phyloP scores from a whole-genome alignment of 2,888 invertebrate species.

The Erebia epiphron region DNA sequence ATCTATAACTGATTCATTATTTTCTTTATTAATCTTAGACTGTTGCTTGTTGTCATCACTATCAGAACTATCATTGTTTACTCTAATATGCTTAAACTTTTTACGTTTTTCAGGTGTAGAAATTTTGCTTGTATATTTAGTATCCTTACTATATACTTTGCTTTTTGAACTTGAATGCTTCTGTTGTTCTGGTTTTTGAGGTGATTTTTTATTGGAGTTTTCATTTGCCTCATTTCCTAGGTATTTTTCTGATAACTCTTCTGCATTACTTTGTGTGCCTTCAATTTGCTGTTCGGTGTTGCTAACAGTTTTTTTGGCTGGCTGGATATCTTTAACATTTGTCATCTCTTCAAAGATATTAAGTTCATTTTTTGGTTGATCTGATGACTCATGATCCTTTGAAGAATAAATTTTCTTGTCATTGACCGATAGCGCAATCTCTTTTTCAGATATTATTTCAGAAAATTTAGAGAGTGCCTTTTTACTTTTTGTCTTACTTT shows the following conservation, averaged over 20 bases:
- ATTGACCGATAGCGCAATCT: background rate
- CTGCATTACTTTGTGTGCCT: background rate
- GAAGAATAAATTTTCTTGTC: background rate
- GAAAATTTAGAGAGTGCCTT: conserved; percentile 13
- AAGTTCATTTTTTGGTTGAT: background rate
- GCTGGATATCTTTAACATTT: background rate
- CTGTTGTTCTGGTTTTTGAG: background rate
- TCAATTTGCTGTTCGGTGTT: background rate
- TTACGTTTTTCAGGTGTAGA: conserved; percentile 35
- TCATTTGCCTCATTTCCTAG: background rate
- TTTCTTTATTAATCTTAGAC: conserved; percentile 23
- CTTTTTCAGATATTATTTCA: background rate
- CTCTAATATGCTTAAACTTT: conserved; percentile 45
- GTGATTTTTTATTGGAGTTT: background rate
- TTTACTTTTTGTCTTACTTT: conserved; percentile 24
- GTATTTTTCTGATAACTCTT: background rate
- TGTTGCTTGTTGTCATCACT: conserved; percentile 36
- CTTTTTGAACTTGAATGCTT: background rate
- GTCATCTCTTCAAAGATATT: background rate
- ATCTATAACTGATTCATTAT: background rate
- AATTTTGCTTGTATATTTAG: conserved; percentile 5
- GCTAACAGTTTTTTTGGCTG: conserved; percentile 1
- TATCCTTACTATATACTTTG: conserved; percentile 10
- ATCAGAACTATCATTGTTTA: conserved; percentile 50
- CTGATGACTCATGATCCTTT: background rate